phyloP scores from a whole-genome alignment of 1,140 invertebrate genomes.

The Leptinotarsa undecemlineata region DNA sequence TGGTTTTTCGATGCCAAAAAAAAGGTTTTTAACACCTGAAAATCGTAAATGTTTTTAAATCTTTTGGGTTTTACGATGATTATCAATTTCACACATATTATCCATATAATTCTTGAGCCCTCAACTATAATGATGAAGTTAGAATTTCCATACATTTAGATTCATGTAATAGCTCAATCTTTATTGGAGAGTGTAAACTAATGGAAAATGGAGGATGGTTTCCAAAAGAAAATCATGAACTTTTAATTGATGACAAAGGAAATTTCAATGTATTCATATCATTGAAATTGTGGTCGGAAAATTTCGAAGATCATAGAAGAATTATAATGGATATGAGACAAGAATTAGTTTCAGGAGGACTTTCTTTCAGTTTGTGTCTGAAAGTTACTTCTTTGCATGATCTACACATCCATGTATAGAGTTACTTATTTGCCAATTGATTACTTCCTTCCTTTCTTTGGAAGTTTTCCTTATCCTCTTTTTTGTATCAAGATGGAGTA shows the following conservation, averaged over 20 bases:
- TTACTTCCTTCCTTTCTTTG: no score
- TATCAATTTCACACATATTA: background rate
- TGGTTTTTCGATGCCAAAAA: background rate
- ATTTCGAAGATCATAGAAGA: conserved; percentile 57
- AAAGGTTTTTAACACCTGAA: background rate
- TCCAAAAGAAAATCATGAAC: conserved; percentile 41
- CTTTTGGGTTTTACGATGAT: background rate
- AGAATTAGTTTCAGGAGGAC: no score
- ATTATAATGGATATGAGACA: no score
- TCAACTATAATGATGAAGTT: background rate
- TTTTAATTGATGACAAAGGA: conserved; percentile 44
- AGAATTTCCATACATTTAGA: background rate
- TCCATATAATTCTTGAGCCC: no score
- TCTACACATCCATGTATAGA: no score
- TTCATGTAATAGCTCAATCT: background rate
- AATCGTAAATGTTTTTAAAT: conserved; percentile 19
- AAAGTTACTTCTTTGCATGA: no score
- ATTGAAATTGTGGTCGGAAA: conserved; percentile 40
- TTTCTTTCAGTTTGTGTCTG: no score
- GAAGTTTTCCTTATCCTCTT: no score
- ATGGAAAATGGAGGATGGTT: conserved; percentile 48
- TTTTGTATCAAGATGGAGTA: no score
- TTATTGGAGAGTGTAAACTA: conserved; percentile 27
- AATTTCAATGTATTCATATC: background rate
- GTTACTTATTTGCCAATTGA: no score